phyloP scores from a whole-genome alignment of 2,888 invertebrate genomes.

The Hoplodrina blanda region DNA sequence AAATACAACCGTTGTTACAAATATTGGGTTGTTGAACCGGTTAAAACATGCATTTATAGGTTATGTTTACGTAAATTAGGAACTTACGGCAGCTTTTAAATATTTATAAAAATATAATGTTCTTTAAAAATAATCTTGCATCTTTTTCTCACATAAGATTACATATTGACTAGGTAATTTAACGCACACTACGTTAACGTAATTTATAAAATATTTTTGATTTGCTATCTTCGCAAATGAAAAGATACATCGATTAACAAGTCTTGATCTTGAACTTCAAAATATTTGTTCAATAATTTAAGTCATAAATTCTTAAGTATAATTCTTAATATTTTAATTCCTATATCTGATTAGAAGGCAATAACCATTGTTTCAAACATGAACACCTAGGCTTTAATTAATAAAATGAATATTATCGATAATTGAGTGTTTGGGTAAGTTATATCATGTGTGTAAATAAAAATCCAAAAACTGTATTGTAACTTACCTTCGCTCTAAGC shows the following conservation, averaged over 20 bases:
- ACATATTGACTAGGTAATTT: background rate
- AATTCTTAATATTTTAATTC: background rate
- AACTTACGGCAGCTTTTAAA: background rate
- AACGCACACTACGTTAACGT: background rate
- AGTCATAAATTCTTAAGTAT: no score
- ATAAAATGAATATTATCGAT: no score
- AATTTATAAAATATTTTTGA: background rate
- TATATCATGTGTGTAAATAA: background rate
- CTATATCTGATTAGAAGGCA: background rate
- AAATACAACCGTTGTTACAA: background rate
- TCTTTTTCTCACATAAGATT: no score
- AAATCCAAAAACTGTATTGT: background rate
- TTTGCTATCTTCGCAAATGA: background rate
- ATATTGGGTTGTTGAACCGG: background rate
- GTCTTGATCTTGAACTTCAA: slow-evolving; percentile 48
- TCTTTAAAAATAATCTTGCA: background rate
- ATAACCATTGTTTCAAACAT: no score
- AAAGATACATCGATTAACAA: slow-evolving; percentile 38
- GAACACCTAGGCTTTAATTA: no score
- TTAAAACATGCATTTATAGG: slow-evolving; percentile 39
- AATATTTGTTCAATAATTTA: background rate
- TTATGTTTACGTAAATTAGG: slow-evolving; percentile 61
- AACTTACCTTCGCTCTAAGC: slow-evolving; percentile 6
- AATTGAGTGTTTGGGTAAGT: background rate
- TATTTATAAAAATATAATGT: background rate